These are phyloP conservation scores for Sebastes taczanowskii DNA, from an alignment of 2,797 vertebrate genomes.

Conservation along the genomic window DNA sequence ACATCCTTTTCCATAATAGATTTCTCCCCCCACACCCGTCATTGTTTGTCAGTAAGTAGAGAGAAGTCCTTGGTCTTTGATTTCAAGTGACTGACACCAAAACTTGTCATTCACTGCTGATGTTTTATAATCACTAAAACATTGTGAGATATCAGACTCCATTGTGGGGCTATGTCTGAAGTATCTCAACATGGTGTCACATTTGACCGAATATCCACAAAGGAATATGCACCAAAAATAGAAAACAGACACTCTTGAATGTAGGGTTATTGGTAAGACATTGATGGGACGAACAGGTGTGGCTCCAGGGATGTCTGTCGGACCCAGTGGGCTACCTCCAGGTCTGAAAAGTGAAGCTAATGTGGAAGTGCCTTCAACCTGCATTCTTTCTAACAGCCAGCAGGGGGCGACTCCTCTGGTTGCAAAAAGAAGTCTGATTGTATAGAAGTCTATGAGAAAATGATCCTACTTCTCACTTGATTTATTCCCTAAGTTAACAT, in stretches of 20 bases:
- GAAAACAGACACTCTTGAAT: not conserved
- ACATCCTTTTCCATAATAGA: conserved; percentile 59
- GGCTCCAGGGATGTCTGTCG: no score
- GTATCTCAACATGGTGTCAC: not conserved
- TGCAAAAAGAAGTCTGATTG: no score
- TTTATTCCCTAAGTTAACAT: no score
- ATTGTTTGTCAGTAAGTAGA: conserved; percentile 51
- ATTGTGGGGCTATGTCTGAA: not conserved
- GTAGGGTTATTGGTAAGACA: not conserved
- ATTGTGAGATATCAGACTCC: conserved; percentile 4
- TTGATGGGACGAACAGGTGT: not conserved
- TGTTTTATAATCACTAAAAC: conserved; percentile 23
- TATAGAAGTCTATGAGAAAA: no score
- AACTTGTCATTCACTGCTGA: conserved; percentile 22
- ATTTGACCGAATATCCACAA: conserved; percentile 12
- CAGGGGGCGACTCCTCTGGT: no score
- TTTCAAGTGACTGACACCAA: conserved; percentile 41
- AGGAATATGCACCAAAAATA: not conserved
- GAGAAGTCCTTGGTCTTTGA: conserved; percentile 30
- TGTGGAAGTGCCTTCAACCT: no score
- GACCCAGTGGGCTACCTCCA: no score
- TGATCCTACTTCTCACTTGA: no score
- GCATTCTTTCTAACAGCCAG: no score
- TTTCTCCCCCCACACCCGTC: conserved; percentile 25
- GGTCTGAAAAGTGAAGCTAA: no score